A percentile compares a stretch with the other conserved stretches of the same genome.
Evolutionary conservation across 2,113 vertebrate species (phyloP).

Genomic region (Paramormyrops kingsleyae): DNA sequence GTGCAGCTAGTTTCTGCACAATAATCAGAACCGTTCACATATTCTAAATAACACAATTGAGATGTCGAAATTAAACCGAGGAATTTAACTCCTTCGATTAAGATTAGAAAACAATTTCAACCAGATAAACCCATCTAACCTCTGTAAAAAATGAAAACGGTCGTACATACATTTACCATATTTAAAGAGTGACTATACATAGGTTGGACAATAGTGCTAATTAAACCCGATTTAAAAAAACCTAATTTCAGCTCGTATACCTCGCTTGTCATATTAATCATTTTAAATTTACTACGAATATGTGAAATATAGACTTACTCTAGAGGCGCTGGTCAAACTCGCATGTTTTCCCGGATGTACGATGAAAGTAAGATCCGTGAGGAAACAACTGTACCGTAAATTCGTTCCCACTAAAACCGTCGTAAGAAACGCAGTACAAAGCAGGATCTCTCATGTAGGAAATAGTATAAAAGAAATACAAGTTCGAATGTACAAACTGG

Average conservation of each 20-base stretch:
- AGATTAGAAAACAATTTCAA: neutral
- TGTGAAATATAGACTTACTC: neutral
- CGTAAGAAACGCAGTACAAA: neutral
- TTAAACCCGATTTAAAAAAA: neutral
- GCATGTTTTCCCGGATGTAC: conserved; percentile 1
- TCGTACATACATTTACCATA: neutral
- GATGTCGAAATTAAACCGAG: neutral
- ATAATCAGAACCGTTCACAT: neutral
- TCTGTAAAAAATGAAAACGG: neutral
- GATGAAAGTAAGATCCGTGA: neutral
- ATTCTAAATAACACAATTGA: neutral
- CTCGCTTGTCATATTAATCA: neutral
- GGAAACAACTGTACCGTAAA: neutral
- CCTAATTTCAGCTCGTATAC: neutral
- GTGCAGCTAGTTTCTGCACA: neutral
- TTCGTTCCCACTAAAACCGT: neutral
- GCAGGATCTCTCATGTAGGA: neutral
- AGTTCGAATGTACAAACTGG: neutral
- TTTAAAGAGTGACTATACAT: neutral
- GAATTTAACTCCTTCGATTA: neutral
- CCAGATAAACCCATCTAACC: neutral
- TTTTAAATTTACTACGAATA: neutral
- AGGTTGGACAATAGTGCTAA: neutral
- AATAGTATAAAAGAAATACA: neutral
- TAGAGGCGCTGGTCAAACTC: neutral